Evolutionary conservation across 2,113 vertebrate genomes (phyloP).

Genomic region (Holacanthus passer): DNA sequence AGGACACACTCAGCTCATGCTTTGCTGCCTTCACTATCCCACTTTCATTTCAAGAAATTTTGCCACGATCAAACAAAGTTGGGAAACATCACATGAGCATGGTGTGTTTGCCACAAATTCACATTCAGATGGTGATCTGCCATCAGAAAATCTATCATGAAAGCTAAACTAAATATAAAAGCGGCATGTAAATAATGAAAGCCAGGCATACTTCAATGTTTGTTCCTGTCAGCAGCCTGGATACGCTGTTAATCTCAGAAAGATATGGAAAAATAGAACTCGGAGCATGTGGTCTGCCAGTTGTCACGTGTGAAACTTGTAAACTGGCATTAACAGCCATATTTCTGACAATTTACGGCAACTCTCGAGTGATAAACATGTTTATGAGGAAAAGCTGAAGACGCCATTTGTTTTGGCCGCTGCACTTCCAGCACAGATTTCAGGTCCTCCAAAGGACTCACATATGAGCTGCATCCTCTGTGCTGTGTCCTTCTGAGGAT

Average conservation of each 20-base stretch:
- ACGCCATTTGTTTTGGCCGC: background rate
- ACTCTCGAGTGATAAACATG: background rate
- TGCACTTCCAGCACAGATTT: background rate
- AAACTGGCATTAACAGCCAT: background rate
- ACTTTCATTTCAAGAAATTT: background rate
- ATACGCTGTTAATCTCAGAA: background rate
- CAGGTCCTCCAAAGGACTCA: background rate
- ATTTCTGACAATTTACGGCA: background rate
- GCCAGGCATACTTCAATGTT: background rate
- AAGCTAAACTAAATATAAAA: background rate
- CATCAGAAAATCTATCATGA: background rate
- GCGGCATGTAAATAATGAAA: background rate
- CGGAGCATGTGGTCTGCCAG: background rate
- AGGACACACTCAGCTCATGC: conserved; percentile 11
- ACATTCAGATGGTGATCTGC: background rate
- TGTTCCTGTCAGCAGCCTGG: background rate
- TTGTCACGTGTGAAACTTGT: background rate
- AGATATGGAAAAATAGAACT: background rate
- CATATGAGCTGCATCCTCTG: background rate
- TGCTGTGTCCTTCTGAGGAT: background rate
- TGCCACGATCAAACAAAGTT: background rate
- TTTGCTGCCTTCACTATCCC: conserved; percentile 1
- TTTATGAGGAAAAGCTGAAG: background rate
- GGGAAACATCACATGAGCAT: background rate
- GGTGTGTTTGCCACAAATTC: background rate